Evolutionary conservation across 2,113 vertebrate genomes (phyloP), one percentile per base, ranked within the genome.

Genomic region (Hucho hucho): DNA sequence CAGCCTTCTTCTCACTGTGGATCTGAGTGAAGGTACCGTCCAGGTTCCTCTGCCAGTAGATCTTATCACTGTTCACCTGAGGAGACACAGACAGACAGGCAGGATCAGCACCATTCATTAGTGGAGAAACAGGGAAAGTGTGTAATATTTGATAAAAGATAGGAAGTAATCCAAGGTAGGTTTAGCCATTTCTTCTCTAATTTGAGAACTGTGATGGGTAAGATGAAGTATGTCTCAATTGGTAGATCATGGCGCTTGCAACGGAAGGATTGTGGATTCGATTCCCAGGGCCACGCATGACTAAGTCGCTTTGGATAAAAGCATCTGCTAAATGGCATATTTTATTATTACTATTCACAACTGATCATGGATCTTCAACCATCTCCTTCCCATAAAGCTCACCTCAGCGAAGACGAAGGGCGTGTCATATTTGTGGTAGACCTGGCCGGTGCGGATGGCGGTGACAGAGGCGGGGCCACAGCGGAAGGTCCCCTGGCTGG

Each of bases 341-440:
- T 43, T 43, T 43, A 43, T 43, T 43, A 12, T 12, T 43, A 43
- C 9, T 22, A 63, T 18, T 7, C 7, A 46, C 37, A 69, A 65
- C 6, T 43, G 37, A 43, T 43, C 20, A 47, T 13, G 56, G n/a
- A 14, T 11, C 13, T 3, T 22, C 47, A 14, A 24, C 46, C 13
- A 49, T 6, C 6, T 26, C n/a, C 37, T 64, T 2, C 43, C 4
- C 63, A 11, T 12, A 20, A 24, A 58, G 2, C 61, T 90, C 80
- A 97, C 96, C 94, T 97, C 96, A 0, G 96, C 94, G 24, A 97
- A 97, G 79, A 97, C 94, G 77, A 97, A 97, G 4, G 95, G 93
- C 0, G 94, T 92, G 75, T 97, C 96, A 0, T 95, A 94, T 83
- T 95, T 96, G 85, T 96, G 93, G 90, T 94, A 96, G 65, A 96